Base-by-base conservation (phyloP, 2,888 invertebrate genomes). In the Polydrusus tereticollis region DNA sequence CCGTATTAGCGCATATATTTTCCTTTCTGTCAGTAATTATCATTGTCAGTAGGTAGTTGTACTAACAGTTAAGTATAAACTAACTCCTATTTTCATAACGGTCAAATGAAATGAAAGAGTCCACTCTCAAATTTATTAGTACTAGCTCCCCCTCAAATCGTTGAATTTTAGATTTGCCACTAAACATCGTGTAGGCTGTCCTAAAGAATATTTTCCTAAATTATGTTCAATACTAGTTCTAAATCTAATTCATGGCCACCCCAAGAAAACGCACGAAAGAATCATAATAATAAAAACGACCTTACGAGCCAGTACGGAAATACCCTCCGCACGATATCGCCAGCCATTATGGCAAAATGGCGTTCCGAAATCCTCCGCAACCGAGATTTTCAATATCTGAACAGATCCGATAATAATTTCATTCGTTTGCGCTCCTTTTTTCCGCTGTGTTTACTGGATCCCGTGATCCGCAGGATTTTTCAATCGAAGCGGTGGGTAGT, bases 341-440 rank as follows among this genome's bases (percentile, higher is more conserved):
- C 59, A 63, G 68, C 72, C 72, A 72, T 72, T 72, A 72, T 58
- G 57, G 68, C 72, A 58, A 68, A 72, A 72, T 72, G 72, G 72
- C 63, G 66, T 68, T 63, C 68, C 41, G 62, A 68, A 72, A 72
- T 62, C 72, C 47, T 58, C 57, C 43, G 52, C 68, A 47, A 59
- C 72, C 63, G 63, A 72, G 72, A 72, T 72, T 72, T 72, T 72
- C 72, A 72, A 72, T 72, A 72, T 72, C 72, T 68, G 68, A 72
- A 68, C 72, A 68, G 68, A 72, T 72, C 72, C 72, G 68, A 72
- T 72, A 72, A 72, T 72, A 72, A 72, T 72, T 72, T 72, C 63
- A 72, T 72, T 68, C 59, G 63, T 68, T 58, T 21, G 63, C 47
- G 62, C 58, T 58, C 41, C 63, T 59, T 57, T 72, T 72, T 72